Conservation (phyloP, 2,888 invertebrate genomes). For the Drosophila gaucha region DNA sequence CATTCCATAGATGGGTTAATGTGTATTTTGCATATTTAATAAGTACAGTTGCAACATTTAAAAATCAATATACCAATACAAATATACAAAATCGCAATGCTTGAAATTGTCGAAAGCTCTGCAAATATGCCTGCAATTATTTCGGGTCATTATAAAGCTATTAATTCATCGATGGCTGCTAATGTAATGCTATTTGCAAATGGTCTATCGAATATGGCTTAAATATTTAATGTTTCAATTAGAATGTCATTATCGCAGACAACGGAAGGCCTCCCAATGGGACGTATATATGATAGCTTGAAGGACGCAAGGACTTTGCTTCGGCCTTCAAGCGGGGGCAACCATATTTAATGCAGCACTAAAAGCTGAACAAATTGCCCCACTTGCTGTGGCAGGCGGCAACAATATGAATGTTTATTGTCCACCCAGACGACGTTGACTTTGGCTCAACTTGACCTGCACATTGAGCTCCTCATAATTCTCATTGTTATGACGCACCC, state of each 20-base stretch:
- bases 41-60: neutral
- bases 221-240: slow-evolving; percentile 78
- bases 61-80: slow-evolving; percentile 10
- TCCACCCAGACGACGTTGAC: slow-evolving; percentile 59
- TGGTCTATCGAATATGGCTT: slow-evolving; percentile 24
- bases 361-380: slow-evolving; percentile 67
- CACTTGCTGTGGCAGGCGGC: slow-evolving; percentile 47
- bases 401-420: slow-evolving; percentile 56
- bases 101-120: neutral
- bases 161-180: slow-evolving; percentile 31
- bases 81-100: neutral
- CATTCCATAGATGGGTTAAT: neutral
- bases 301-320: slow-evolving; percentile 48
- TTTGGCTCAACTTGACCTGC: slow-evolving; percentile 68
- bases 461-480: slow-evolving; percentile 59
- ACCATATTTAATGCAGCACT: slow-evolving; percentile 57
- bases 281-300: slow-evolving; percentile 37
- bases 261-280: slow-evolving; percentile 36
- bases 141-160: slow-evolving; percentile 40
- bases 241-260: slow-evolving; percentile 67
- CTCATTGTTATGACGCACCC: slow-evolving; percentile 51
- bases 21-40: neutral
- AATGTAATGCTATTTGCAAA: slow-evolving; percentile 34
- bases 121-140: slow-evolving; percentile 25
- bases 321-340: slow-evolving; percentile 28